A percentile compares a stretch with the other conserved stretches of the same genome.
These are phyloP conservation scores for Temnothorax nylanderi DNA, from an alignment of 1,140 invertebrate species.

Conservation along the genomic window DNA sequence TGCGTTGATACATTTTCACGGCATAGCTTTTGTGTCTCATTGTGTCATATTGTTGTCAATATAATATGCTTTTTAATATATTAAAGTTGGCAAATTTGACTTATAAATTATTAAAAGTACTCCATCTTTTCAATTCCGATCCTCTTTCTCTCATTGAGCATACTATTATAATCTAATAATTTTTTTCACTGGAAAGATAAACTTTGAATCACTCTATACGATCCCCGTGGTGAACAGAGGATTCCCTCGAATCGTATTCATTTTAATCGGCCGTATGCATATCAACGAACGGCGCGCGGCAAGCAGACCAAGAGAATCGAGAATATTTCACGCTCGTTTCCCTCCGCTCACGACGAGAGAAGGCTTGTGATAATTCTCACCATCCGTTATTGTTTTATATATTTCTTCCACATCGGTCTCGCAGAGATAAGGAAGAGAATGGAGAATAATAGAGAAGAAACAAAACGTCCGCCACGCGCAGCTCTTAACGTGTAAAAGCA, in stretches of 20 bases:
- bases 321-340: constrained; percentile 39
- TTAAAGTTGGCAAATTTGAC: neutral
- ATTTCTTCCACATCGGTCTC: constrained; percentile 40
- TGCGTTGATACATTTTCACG: too few species aligned
- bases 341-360: neutral
- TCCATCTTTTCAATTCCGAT: neutral
- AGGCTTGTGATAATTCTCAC: constrained; percentile 59
- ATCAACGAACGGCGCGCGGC: constrained; percentile 7
- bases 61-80: too few species aligned
- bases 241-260: constrained; percentile 30
- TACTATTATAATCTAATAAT: neutral
- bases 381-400: constrained; percentile 63
- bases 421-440: constrained; percentile 57
- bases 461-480: constrained; percentile 15
- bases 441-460: constrained; percentile 56
- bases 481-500: constrained; percentile 62
- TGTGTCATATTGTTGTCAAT: too few species aligned
- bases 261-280: constrained; percentile 51
- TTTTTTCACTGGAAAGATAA: neutral
- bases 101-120: constrained; percentile 19
- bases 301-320: constrained; percentile 15
- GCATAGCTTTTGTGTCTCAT: too few species aligned
- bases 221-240: neutral
- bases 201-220: constrained; percentile 9
- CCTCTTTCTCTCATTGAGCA: neutral